phyloP scores from a whole-genome alignment of 2,113 vertebrate genomes.

The Channa argus region DNA sequence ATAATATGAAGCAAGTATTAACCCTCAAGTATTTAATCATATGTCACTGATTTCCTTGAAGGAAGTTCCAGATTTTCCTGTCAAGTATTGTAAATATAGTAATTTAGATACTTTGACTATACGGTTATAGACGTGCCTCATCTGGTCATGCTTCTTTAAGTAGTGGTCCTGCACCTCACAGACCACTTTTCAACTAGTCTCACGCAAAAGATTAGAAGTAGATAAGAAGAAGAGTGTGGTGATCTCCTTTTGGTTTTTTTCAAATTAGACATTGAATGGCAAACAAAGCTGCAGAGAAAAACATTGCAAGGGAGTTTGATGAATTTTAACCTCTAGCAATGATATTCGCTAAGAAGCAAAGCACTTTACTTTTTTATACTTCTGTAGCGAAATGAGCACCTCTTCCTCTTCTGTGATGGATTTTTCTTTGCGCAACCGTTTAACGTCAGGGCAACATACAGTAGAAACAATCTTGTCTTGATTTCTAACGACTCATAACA shows the following conservation, averaged over 20 bases:
- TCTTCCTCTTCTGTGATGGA: conserved; percentile 23
- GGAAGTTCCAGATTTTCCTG: no score
- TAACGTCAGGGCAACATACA: conserved; percentile 13
- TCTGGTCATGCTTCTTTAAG: background rate
- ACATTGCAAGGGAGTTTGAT: conserved; percentile 14
- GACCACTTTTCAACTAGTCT: background rate
- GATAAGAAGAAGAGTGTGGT: no score
- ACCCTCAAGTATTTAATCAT: no score
- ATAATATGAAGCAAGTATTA: background rate
- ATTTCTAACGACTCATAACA: conserved; percentile 32
- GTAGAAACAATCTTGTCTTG: background rate
- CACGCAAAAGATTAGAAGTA: no score
- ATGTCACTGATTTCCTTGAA: no score
- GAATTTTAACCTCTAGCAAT: conserved; percentile 29
- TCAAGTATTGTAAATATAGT: conserved; percentile 8
- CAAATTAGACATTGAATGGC: conserved; percentile 7
- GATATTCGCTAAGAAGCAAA: conserved; percentile 35
- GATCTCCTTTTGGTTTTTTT: no score
- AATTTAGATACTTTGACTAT: background rate
- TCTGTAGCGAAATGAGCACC: conserved; percentile 38
- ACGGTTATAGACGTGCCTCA: background rate
- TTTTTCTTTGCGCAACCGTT: conserved; percentile 22
- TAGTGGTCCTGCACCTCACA: background rate
- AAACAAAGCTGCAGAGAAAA: background rate
- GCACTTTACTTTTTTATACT: conserved; percentile 33